Conservation (phyloP, 2,797 vertebrate genomes). For the Phyllotis vaccarum region DNA sequence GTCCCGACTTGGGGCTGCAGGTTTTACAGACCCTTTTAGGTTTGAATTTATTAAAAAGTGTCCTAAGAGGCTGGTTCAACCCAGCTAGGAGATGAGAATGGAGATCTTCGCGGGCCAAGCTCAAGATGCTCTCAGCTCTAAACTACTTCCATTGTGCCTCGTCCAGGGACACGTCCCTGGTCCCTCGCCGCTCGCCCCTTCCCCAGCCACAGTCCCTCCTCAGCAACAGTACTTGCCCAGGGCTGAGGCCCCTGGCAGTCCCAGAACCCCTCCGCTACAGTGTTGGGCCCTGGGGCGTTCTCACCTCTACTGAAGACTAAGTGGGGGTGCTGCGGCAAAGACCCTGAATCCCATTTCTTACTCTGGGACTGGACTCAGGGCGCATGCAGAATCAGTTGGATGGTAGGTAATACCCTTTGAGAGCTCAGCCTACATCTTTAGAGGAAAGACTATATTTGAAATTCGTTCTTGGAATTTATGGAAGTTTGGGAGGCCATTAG, state of each 20-base stretch:
- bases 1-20: slow-evolving; percentile 84
- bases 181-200: neutral
- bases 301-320: neutral
- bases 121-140: neutral
- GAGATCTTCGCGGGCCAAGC: neutral
- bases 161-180: no score
- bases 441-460: slow-evolving; percentile 38
- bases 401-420: neutral
- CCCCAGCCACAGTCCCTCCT: neutral
- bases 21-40: slow-evolving; percentile 81
- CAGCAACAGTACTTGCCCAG: neutral
- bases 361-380: neutral
- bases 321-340: neutral
- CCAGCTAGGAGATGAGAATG: neutral
- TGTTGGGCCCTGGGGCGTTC: neutral
- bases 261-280: neutral
- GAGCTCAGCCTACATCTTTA: neutral
- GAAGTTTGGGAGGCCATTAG: neutral
- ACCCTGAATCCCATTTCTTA: slow-evolving; percentile 12
- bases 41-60: slow-evolving; percentile 82
- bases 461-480: slow-evolving; percentile 23
- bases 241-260: neutral
- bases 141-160: neutral
- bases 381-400: neutral
- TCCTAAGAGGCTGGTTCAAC: slow-evolving; percentile 64